phyloP scores from a whole-genome alignment of 2,888 invertebrate genomes.

The Argyresthia goedartella region DNA sequence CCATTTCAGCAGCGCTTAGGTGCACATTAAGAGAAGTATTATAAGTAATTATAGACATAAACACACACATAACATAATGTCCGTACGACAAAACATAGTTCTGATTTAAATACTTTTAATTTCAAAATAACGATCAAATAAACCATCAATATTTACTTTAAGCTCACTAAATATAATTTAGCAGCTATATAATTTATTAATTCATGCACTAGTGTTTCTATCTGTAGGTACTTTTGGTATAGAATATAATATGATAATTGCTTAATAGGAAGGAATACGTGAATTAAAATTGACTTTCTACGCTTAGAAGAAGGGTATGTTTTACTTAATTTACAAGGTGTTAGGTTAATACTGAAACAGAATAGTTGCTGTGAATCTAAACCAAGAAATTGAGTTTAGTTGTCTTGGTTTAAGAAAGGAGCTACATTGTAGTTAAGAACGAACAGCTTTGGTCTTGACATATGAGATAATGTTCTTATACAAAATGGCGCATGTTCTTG shows the following conservation, averaged over 20 bases:
- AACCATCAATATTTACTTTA: too few species aligned
- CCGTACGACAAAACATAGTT: too few species aligned
- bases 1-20: too few species aligned
- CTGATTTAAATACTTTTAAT: too few species aligned
- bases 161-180: too few species aligned
- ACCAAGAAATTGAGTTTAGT: background rate
- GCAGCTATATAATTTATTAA: constrained; percentile 11
- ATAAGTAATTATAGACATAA: too few species aligned
- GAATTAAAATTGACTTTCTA: constrained; percentile 58
- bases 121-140: background rate
- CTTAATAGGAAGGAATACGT: constrained; percentile 61
- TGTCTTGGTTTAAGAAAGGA: background rate
- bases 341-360: background rate
- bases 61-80: too few species aligned
- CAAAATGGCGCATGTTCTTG: too few species aligned
- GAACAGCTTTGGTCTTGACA: background rate
- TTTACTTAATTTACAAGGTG: background rate
- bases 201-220: constrained; percentile 47
- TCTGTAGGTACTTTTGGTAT: constrained; percentile 52
- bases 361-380: background rate
- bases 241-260: constrained; percentile 37
- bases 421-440: background rate
- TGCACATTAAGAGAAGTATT: too few species aligned
- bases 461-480: background rate
- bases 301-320: constrained; percentile 19